Evolutionary conservation across 1,140 invertebrate species (phyloP).

Genomic region (Brachionus plicatilis): DNA sequence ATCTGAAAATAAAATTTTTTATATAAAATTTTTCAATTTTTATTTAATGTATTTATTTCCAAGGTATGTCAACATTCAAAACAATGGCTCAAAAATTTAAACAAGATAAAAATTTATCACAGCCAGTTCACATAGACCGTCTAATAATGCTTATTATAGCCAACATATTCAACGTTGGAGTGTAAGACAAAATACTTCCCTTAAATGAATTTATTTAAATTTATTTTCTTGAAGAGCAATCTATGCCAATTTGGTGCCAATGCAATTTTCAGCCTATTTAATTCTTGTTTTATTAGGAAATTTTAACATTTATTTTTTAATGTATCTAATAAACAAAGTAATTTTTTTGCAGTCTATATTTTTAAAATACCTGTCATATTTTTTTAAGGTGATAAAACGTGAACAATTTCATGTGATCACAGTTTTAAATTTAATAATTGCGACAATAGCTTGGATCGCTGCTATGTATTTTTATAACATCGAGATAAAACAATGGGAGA

Average conservation of each 20-base stretch:
- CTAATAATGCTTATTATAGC: conserved; percentile 58
- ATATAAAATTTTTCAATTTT: not conserved
- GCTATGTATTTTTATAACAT: conserved; percentile 39
- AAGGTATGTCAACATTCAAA: conserved; percentile 35
- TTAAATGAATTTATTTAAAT: not conserved
- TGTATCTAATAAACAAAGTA: conserved; percentile 82
- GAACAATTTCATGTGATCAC: conserved; percentile 29
- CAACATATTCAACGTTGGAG: conserved; percentile 69
- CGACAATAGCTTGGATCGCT: conserved; percentile 9
- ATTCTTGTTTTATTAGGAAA: conserved; percentile 77
- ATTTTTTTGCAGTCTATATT: not conserved
- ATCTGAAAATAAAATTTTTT: too few species aligned
- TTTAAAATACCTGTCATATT: not conserved
- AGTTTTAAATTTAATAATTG: not conserved
- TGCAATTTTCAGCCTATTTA: conserved; percentile 74
- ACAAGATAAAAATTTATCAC: conserved; percentile 32
- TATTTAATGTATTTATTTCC: not conserved
- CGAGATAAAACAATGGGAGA: conserved; percentile 40
- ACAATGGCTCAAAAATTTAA: conserved; percentile 25
- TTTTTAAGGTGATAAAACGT: conserved; percentile 4
- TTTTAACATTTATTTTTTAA: conserved; percentile 71
- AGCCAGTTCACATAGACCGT: conserved; percentile 48
- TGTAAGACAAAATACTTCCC: conserved; percentile 53
- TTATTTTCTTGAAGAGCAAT: conserved; percentile 58
- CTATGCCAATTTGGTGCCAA: conserved; percentile 63